Base-by-base conservation (phyloP, 2,113 vertebrate genomes). In the Ceratotherium simum region DNA sequence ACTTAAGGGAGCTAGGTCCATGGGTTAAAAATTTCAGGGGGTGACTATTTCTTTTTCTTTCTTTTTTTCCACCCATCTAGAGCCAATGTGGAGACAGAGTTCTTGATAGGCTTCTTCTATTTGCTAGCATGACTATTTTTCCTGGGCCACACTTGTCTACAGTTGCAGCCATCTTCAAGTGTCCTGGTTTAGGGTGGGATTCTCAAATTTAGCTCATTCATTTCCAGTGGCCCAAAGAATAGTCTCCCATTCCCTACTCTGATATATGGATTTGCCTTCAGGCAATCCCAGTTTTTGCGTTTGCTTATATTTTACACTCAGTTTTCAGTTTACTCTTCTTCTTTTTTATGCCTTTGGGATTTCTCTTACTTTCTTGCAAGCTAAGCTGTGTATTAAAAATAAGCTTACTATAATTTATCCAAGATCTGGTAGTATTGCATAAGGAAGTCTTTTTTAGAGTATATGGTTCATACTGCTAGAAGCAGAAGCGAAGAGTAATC, bases 341-440 rank as follows among this genome's bases (percentile, higher is more conserved):
- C 6, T 33, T 56, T 67, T 69, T 64, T 31, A 88, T 48, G n/a
- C 78, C 64, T 80, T 93, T 75, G 58, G 86, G 17, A 60, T 91
- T 97, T 82, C 39, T 82, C 67, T 97, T 62, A 91, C 48, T 96
- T 92, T 81, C n/a, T 91, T 93, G 69, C 31, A 95, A 75, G 58
- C 39, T 83, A 96, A 97, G 20, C 16, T 76, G 27, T 87, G 31
- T 60, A 48, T 93, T 91, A 91, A 96, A 96, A 95, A 84, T 81
- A 65, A 81, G 51, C 31, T 73, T 17, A 21, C 0, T 65, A 17
- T 31, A 94, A 95, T 84, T 73, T 94, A 60, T 82, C 36, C 18
- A 85, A 65, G 69, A 85, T 27, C 23, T 87, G 62, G 51, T 80
- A 79, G 64, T 54, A 91, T 8, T 46, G 13, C 46, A 8, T 80